phyloP scores from a whole-genome alignment of 2,888 invertebrate species.

The Sturmia bella region DNA sequence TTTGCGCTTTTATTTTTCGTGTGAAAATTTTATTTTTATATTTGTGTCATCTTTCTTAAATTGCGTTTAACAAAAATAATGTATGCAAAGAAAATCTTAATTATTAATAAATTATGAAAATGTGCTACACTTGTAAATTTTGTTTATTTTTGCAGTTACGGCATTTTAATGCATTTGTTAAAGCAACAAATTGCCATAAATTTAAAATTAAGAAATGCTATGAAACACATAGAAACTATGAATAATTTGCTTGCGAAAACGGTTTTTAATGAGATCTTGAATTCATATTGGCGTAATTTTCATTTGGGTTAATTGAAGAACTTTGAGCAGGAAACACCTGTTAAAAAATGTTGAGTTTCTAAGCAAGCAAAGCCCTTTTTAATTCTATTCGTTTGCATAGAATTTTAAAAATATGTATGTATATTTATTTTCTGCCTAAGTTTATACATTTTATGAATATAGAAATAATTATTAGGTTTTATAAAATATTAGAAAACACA shows the following conservation, averaged over 20 bases:
- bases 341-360: not conserved
- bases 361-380: too few species aligned
- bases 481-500: too few species aligned
- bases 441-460: too few species aligned
- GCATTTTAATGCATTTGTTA: constrained; percentile 36
- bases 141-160: not conserved
- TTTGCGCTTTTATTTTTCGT: constrained; percentile 44
- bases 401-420: too few species aligned
- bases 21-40: constrained; percentile 61
- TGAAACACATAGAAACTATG: not conserved
- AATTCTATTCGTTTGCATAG: too few species aligned
- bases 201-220: constrained; percentile 11
- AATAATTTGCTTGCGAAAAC: constrained; percentile 18
- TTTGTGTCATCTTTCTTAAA: constrained; percentile 66
- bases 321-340: constrained; percentile 8
- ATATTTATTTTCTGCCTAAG: too few species aligned
- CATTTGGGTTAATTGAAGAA: not conserved
- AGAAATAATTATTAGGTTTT: too few species aligned
- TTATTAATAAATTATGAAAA: constrained; percentile 43
- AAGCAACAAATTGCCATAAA: constrained; percentile 36
- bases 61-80: constrained; percentile 53
- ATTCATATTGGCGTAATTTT: not conserved
- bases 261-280: constrained; percentile 28
- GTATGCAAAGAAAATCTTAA: constrained; percentile 30
- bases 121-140: constrained; percentile 38